These are phyloP conservation scores for Macrobrachium nipponense DNA, from an alignment of 1,140 invertebrate species.

Conservation along the genomic window DNA sequence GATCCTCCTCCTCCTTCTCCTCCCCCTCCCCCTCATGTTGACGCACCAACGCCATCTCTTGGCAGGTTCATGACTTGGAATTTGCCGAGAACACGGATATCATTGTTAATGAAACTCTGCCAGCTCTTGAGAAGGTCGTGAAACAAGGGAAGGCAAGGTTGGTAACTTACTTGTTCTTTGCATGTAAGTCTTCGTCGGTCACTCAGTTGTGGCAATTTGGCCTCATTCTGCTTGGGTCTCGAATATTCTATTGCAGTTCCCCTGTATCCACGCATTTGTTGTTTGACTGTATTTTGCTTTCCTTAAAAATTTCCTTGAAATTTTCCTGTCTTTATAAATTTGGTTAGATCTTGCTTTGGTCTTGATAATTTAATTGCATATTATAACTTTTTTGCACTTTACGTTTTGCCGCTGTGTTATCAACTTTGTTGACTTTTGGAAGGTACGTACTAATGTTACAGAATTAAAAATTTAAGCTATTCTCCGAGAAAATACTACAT, in stretches of 20 bases:
- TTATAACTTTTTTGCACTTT: no score
- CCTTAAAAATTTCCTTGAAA: no score
- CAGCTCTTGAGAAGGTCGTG: constrained; percentile 80
- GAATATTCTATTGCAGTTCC: no score
- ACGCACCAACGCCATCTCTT: constrained; percentile 48
- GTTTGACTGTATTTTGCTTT: no score
- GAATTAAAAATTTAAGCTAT: background rate
- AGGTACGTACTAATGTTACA: background rate
- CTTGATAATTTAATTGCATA: no score
- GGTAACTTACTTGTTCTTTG: background rate
- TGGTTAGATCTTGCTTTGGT: no score
- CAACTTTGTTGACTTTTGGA: background rate
- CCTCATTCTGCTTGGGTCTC: no score
- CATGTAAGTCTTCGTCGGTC: background rate
- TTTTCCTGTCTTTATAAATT: no score
- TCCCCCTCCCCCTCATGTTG: background rate
- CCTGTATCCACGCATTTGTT: no score
- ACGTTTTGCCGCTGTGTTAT: no score
- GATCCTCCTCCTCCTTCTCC: background rate
- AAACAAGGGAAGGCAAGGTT: constrained; percentile 79
- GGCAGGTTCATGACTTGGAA: constrained; percentile 90
- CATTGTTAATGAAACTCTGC: constrained; percentile 87
- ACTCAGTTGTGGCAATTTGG: no score
- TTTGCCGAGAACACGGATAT: constrained; percentile 84
- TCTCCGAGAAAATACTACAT: background rate